Percentiles rank a stretch among this genome's conserved stretches.
phyloP scores from a whole-genome alignment of 2,888 invertebrate species.

The Pristionchus arcanus region DNA sequence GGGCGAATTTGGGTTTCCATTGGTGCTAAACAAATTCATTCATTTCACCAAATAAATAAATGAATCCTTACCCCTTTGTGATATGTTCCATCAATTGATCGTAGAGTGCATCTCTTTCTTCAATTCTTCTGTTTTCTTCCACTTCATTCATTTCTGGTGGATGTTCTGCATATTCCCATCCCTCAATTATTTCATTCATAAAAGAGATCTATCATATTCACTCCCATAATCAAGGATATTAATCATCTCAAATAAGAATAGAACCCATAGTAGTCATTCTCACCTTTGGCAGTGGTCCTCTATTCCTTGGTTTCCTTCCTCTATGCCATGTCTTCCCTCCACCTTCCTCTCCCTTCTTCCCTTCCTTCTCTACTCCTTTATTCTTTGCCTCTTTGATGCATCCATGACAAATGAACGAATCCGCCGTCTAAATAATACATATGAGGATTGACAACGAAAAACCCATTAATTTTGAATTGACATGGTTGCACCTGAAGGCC shows the following conservation, averaged over 20 bases:
- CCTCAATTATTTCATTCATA: not conserved
- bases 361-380: not conserved
- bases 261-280: too few species aligned
- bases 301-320: conserved; percentile 13
- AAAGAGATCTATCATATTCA: not conserved
- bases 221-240: not conserved
- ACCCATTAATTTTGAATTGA: too few species aligned
- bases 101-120: conserved; percentile 42
- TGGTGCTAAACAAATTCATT: not conserved
- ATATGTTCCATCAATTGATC: conserved; percentile 44
- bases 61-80: not conserved
- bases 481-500: too few species aligned
- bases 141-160: not conserved
- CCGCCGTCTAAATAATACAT: not conserved
- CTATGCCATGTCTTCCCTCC: not conserved
- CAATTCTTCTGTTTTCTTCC: conserved; percentile 20
- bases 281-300: not conserved
- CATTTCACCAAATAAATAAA: not conserved
- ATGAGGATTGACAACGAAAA: not conserved
- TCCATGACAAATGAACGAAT: not conserved
- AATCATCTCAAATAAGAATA: not conserved
- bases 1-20: conserved; percentile 20
- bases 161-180: not conserved
- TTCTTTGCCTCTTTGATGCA: conserved; percentile 16
- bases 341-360: not conserved